Percentiles rank a stretch among this genome's conserved stretches.
These are phyloP conservation scores for Gobiocypris rarus DNA, from an alignment of 2,113 vertebrate species.

Conservation along the genomic window DNA sequence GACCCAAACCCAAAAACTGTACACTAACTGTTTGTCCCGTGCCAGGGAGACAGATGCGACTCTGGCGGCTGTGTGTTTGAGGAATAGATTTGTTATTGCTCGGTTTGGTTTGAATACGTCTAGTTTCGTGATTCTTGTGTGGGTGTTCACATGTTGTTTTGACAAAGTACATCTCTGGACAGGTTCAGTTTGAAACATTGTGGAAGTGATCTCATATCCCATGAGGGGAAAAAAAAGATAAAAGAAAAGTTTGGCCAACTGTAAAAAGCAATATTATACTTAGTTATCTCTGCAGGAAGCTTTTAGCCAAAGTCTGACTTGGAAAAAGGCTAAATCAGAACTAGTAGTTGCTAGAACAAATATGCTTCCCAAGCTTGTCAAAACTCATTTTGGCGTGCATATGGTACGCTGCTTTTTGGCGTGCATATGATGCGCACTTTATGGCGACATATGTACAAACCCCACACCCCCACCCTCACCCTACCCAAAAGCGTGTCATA, in stretches of 20 bases:
- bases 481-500: too few relatives aligned
- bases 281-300: neutral
- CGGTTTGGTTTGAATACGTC: neutral
- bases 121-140: neutral
- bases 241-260: neutral
- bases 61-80: conserved; percentile 16
- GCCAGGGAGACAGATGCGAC: conserved; percentile 8
- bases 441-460: too few relatives aligned
- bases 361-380: neutral
- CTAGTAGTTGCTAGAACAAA: neutral
- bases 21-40: conserved; percentile 6
- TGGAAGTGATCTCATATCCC: conserved; percentile 36
- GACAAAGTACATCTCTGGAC: conserved; percentile 21
- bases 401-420: too few relatives aligned
- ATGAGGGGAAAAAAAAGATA: neutral
- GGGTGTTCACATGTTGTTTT: neutral
- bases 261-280: neutral
- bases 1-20: neutral
- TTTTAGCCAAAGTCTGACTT: neutral
- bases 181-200: conserved; percentile 53
- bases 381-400: too few relatives aligned
- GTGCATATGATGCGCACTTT: too few relatives aligned
- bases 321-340: neutral
- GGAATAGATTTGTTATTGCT: neutral
- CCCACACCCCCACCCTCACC: too few relatives aligned